Percentiles rank a stretch among this genome's conserved stretches.
These are phyloP conservation scores for Ceyx cyanopectus DNA, from an alignment of 2,113 vertebrate genomes.

Conservation along the genomic window DNA sequence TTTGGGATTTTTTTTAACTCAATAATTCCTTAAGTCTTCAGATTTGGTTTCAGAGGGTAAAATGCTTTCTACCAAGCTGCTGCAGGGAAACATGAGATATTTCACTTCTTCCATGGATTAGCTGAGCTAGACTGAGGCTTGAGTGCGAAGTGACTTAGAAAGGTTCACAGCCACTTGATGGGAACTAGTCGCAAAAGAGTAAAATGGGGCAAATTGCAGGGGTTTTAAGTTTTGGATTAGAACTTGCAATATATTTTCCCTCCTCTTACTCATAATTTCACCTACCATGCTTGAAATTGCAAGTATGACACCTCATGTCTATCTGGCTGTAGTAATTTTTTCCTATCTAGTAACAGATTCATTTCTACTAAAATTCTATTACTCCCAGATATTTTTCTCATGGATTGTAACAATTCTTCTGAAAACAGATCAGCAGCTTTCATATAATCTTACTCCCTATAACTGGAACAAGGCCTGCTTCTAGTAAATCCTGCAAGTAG, in stretches of 20 bases:
- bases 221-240: conserved; percentile 26
- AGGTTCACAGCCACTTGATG: conserved; percentile 3
- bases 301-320: conserved; percentile 41
- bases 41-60: not conserved
- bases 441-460: conserved; percentile 74
- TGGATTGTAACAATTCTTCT: conserved; percentile 72
- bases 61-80: not conserved
- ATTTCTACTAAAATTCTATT: conserved; percentile 78
- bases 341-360: conserved; percentile 56
- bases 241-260: conserved; percentile 6
- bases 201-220: not conserved
- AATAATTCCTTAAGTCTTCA: not conserved
- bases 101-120: conserved; percentile 30
- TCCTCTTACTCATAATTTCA: conserved; percentile 48
- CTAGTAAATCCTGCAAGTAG: conserved; percentile 68
- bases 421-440: conserved; percentile 78
- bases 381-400: conserved; percentile 73
- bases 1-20: not conserved
- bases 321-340: conserved; percentile 39
- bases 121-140: not conserved
- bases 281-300: conserved; percentile 54
- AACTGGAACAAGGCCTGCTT: conserved; percentile 66
- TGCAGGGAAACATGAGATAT: not conserved
- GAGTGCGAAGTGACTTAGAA: not conserved
- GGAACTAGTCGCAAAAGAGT: not conserved